Conservation (phyloP, 2,888 invertebrate genomes). For the Monopis laevigella region DNA sequence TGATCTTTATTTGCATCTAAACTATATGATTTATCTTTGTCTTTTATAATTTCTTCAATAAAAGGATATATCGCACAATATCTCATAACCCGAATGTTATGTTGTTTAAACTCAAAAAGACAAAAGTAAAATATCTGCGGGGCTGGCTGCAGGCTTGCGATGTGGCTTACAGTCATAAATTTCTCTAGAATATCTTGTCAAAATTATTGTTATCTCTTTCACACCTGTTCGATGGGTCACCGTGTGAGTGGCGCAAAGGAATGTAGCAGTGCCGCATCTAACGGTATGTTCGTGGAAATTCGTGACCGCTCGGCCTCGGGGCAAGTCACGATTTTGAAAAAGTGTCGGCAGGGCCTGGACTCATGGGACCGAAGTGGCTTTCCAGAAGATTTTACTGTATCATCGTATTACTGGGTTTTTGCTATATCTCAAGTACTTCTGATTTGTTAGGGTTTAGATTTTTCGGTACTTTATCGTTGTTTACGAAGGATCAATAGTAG, state of each 20-base stretch:
- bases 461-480: too few relatives aligned
- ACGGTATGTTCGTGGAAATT: constrained; percentile 42
- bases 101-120: too few relatives aligned
- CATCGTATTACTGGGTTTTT: not conserved
- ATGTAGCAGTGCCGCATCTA: constrained; percentile 26
- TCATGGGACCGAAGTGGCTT: constrained; percentile 3
- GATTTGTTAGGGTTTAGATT: too few relatives aligned
- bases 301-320: constrained; percentile 52
- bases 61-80: too few relatives aligned
- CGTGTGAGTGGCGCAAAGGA: constrained; percentile 22
- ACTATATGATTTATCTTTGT: too few relatives aligned
- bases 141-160: constrained; percentile 8
- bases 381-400: constrained; percentile 9
- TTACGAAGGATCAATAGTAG: too few relatives aligned
- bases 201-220: constrained; percentile 33
- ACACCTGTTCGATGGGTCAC: constrained; percentile 29
- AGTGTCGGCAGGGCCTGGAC: constrained; percentile 48
- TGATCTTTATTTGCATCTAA: too few relatives aligned
- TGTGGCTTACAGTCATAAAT: constrained; percentile 8
- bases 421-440: not conserved
- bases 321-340: constrained; percentile 65
- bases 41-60: too few relatives aligned
- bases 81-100: too few relatives aligned
- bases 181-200: constrained; percentile 17
- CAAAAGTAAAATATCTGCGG: constrained; percentile 18